A percentile compares a stretch with the other conserved stretches of the same genome.
Evolutionary conservation across 2,797 vertebrate genomes (phyloP).

Genomic region (Coccyzus lansbergi): DNA sequence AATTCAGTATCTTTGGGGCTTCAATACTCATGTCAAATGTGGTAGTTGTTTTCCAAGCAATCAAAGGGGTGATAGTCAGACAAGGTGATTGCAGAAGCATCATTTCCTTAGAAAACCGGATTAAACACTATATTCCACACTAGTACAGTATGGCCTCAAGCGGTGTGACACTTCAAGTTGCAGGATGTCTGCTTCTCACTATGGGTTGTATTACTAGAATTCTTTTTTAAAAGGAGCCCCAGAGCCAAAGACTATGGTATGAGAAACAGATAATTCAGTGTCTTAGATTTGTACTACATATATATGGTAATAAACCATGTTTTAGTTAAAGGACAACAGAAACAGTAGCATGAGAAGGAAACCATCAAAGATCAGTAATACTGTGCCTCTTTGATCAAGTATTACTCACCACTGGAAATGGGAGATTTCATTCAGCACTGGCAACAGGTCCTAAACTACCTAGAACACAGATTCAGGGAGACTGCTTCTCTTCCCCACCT

Average conservation of each 20-base stretch:
- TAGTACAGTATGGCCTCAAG: background rate
- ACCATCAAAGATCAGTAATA: background rate
- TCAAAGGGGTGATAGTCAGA: background rate
- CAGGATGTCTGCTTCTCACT: background rate
- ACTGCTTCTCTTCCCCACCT: background rate
- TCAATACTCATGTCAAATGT: background rate
- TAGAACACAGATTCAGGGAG: background rate
- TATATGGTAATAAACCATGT: background rate
- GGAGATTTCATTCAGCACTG: background rate
- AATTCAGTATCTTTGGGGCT: background rate
- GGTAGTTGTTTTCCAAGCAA: background rate
- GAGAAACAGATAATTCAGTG: background rate
- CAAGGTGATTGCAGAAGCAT: background rate
- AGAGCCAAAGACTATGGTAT: background rate
- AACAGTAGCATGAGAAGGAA: background rate
- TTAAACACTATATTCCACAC: background rate
- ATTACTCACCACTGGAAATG: background rate
- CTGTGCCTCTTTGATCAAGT: background rate
- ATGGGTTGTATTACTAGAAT: background rate
- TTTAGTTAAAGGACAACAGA: background rate
- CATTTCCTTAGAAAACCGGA: background rate
- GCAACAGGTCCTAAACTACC: background rate
- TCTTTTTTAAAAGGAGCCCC: background rate
- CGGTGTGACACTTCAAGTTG: background rate
- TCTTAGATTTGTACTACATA: background rate